Evolutionary conservation across 2,888 invertebrate genomes (phyloP).

Genomic region (Anagyrus pseudococci): DNA sequence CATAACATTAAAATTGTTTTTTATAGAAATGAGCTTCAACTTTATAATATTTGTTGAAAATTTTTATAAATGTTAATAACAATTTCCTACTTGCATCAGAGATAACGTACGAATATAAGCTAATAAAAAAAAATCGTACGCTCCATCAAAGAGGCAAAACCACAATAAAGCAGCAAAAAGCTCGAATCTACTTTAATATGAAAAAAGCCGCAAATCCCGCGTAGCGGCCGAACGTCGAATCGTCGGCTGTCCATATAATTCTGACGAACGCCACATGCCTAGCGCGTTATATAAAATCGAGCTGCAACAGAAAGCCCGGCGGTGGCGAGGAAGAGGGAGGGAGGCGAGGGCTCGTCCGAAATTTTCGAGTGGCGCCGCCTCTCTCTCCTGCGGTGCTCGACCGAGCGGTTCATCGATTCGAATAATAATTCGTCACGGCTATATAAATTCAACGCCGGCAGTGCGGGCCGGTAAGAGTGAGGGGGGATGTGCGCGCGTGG

Average conservation of each 20-base stretch:
- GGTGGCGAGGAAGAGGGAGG: background rate
- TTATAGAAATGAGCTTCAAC: no score
- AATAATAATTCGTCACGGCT: constrained; percentile 35
- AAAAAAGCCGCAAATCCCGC: no score
- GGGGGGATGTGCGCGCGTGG: background rate
- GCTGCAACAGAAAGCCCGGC: no score
- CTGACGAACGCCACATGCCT: background rate
- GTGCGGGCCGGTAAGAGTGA: background rate
- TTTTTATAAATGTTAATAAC: no score
- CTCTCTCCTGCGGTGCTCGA: constrained; percentile 9
- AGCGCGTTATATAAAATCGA: constrained; percentile 1
- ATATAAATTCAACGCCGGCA: constrained; percentile 24
- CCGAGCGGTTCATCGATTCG: constrained; percentile 28
- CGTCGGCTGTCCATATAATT: background rate
- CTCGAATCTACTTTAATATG: no score
- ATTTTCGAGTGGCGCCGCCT: constrained; percentile 25
- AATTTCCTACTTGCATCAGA: no score
- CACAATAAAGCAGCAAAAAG: no score
- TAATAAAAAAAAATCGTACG: no score
- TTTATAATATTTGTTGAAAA: no score
- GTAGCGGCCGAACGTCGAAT: constrained; percentile 9
- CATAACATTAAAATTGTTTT: no score
- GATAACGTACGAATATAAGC: no score
- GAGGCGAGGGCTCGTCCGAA: background rate
- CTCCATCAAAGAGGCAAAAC: no score